These are phyloP conservation scores for Aptenodytes patagonicus DNA, from an alignment of 2,113 vertebrate species.

Conservation along the genomic window DNA sequence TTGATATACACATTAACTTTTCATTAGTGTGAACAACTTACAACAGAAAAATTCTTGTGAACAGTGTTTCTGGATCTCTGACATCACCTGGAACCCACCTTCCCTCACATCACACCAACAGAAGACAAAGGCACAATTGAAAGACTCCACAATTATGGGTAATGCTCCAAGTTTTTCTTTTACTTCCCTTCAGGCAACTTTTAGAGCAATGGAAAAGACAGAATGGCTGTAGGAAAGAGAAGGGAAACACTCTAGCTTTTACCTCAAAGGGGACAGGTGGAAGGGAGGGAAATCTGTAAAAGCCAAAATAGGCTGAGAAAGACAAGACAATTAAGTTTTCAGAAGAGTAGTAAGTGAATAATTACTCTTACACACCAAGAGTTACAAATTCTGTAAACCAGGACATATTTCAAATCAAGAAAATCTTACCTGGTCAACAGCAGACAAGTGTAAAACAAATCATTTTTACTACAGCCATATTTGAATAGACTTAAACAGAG, in stretches of 20 bases:
- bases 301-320: background rate
- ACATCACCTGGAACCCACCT: background rate
- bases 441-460: background rate
- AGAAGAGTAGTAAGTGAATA: background rate
- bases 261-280: background rate
- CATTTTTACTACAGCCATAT: background rate
- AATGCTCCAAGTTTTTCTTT: background rate
- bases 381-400: background rate
- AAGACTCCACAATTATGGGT: background rate
- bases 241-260: background rate
- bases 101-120: background rate
- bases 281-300: background rate
- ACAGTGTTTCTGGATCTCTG: background rate
- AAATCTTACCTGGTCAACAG: background rate
- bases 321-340: background rate
- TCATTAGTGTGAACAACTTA: background rate
- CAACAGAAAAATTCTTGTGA: background rate
- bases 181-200: background rate
- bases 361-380: background rate
- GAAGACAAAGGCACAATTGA: background rate
- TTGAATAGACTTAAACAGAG: background rate
- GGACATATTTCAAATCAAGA: background rate
- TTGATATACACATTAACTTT: background rate
- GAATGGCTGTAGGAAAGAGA: background rate
- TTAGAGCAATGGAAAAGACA: background rate